Conservation (phyloP, 2,888 invertebrate species). For the Clistopyga incitator region DNA sequence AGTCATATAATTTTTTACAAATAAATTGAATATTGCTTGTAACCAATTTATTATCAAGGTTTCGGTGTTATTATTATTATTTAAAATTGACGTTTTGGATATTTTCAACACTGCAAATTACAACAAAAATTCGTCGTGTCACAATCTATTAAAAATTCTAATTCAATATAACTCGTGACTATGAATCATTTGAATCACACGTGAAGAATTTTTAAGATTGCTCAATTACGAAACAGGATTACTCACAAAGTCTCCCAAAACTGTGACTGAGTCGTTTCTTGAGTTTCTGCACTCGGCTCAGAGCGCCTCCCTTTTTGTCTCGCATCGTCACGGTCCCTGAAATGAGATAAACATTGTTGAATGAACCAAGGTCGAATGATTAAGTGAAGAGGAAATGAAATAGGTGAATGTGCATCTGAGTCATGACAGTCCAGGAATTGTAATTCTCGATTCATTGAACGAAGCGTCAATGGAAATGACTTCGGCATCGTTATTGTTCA, state of each 20-base stretch:
- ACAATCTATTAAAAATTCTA: too few relatives aligned
- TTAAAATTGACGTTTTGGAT: too few relatives aligned
- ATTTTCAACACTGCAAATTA: too few relatives aligned
- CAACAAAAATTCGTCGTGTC: too few relatives aligned
- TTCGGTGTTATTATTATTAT: too few relatives aligned
- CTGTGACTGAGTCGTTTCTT: conserved; percentile 98
- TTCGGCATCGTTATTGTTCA: background rate
- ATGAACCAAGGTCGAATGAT: conserved; percentile 58
- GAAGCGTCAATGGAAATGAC: conserved; percentile 47
- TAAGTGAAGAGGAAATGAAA: conserved; percentile 32
- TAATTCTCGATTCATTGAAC: conserved; percentile 31
- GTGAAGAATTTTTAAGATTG: background rate
- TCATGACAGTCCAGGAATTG: conserved; percentile 42
- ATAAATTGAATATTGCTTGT: too few relatives aligned
- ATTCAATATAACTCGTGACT: too few relatives aligned
- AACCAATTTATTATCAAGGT: too few relatives aligned
- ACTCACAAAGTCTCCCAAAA: conserved; percentile 98
- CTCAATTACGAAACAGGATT: conserved; percentile 2
- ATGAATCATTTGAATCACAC: too few relatives aligned
- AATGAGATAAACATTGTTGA: conserved; percentile 71
- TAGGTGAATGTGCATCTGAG: conserved; percentile 50
- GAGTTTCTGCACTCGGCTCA: conserved; percentile 96
- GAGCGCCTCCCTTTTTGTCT: conserved; percentile 96
- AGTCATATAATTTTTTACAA: too few relatives aligned
- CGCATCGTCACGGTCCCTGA: conserved; percentile 92